phyloP scores from a whole-genome alignment of 2,888 invertebrate genomes.

The Ceramica pisi region DNA sequence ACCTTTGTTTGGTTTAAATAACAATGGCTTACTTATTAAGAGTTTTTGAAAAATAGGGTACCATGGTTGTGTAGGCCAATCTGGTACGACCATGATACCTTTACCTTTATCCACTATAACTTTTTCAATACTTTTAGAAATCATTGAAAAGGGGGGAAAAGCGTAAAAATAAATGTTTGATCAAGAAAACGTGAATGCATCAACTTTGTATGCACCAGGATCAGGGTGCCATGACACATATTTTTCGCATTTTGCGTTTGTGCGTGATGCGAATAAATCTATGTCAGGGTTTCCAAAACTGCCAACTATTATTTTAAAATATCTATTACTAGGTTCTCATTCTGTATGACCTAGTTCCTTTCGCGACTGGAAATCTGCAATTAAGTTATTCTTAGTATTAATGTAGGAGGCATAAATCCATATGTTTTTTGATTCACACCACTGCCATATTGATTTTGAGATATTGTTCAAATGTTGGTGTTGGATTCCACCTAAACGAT shows the following conservation, averaged over 20 bases:
- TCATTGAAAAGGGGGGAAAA: constrained; percentile 9
- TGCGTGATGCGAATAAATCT: constrained; percentile 13
- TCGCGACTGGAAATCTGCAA: no score
- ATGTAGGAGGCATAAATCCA: no score
- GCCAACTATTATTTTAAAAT: no score
- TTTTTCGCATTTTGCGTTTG: constrained; percentile 10
- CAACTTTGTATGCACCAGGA: no score
- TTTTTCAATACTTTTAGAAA: constrained; percentile 3
- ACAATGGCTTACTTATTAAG: constrained; percentile 7
- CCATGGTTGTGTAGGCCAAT: constrained; percentile 28
- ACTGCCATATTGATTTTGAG: no score
- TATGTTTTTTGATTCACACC: no score
- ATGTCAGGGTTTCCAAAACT: constrained; percentile 11
- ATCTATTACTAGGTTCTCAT: constrained; percentile 5
- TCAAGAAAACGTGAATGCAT: no score
- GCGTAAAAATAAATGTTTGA: constrained; percentile 8
- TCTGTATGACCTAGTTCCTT: constrained; percentile 3
- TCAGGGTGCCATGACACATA: constrained; percentile 14
- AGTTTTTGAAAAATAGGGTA: constrained; percentile 11
- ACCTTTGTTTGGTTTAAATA: constrained; percentile 2
- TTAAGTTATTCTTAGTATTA: no score
- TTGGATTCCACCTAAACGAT: no score
- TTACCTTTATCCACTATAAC: constrained; percentile 14
- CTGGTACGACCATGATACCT: constrained; percentile 22
- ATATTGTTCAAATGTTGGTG: no score